A percentile compares a stretch with the other conserved stretches of the same genome.
phyloP scores from a whole-genome alignment of 1,140 invertebrate genomes.

The Drosophila virilis region DNA sequence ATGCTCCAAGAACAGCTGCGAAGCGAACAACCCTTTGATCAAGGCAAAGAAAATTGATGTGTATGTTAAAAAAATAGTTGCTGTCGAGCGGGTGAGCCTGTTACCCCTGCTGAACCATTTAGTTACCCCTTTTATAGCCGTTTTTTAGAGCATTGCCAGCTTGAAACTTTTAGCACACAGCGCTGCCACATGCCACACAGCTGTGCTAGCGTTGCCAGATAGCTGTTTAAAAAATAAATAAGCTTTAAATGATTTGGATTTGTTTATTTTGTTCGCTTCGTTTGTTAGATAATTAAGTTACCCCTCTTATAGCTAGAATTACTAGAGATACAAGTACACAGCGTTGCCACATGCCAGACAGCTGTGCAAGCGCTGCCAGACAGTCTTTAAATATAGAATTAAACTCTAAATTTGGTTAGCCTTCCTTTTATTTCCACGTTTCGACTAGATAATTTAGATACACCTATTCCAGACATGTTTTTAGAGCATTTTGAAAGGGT shows the following conservation, averaged over 20 bases:
- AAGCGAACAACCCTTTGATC: slow-evolving; percentile 60
- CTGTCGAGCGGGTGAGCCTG: slow-evolving; percentile 9
- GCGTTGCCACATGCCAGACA: slow-evolving; percentile 24
- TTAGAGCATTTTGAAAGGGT: slow-evolving; percentile 7
- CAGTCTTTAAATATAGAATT: background rate
- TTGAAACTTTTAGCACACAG: slow-evolving; percentile 36
- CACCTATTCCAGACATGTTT: slow-evolving; percentile 4
- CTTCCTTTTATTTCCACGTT: no score
- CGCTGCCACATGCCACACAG: slow-evolving; percentile 21
- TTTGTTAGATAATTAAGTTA: no score
- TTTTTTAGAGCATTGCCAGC: slow-evolving; percentile 11
- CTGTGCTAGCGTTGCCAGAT: slow-evolving; percentile 23
- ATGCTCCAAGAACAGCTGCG: slow-evolving; percentile 12
- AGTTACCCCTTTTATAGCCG: slow-evolving; percentile 18
- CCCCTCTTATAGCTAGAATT: no score
- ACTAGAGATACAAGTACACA: background rate
- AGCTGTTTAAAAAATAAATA: no score
- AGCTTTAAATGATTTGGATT: no score
- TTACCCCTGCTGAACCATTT: slow-evolving; percentile 15
- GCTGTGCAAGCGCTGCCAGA: slow-evolving; percentile 26
- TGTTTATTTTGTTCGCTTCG: no score
- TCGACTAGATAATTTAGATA: background rate
- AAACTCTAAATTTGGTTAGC: no score
- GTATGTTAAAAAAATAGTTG: slow-evolving; percentile 31
- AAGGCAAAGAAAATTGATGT: background rate